Percentiles rank a stretch among this genome's conserved stretches.
Conservation (phyloP, 1,140 invertebrate genomes). For the Drosophila pseudoobscura region DNA sequence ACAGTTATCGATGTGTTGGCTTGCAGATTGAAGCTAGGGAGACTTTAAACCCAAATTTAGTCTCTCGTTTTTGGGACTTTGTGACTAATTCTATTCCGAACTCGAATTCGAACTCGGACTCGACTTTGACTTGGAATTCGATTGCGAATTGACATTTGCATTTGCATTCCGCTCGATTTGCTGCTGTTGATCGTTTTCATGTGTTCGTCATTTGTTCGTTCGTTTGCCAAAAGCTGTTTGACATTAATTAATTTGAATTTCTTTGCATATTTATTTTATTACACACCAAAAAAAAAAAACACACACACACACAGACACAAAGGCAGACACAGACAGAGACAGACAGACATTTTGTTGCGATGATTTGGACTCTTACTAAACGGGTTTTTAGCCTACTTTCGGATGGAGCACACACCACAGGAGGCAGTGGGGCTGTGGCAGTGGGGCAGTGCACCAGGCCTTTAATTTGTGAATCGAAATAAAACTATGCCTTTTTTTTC, state of each 20-base stretch:
- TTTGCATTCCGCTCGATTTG: slow-evolving; percentile 32
- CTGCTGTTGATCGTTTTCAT: slow-evolving; percentile 35
- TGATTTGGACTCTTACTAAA: slow-evolving; percentile 4
- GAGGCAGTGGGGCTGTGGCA: too few species aligned
- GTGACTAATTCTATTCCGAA: slow-evolving; percentile 22
- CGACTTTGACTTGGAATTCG: background rate
- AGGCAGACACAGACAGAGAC: too few species aligned
- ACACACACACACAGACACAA: background rate
- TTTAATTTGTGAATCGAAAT: slow-evolving; percentile 24
- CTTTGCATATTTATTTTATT: slow-evolving; percentile 77
- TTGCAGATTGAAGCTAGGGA: too few species aligned
- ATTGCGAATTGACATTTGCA: slow-evolving; percentile 13
- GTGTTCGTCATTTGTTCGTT: slow-evolving; percentile 36
- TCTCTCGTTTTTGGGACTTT: too few species aligned
- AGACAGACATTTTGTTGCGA: slow-evolving; percentile 24
- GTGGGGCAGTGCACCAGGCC: slow-evolving; percentile 27
- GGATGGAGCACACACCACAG: background rate
- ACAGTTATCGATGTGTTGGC: too few species aligned
- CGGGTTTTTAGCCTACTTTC: slow-evolving; percentile 41
- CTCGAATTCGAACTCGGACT: slow-evolving; percentile 17
- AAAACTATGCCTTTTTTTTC: slow-evolving; percentile 1
- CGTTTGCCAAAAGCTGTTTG: slow-evolving; percentile 54
- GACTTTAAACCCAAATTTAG: too few species aligned
- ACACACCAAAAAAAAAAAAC: slow-evolving; percentile 23
- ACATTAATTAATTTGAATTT: slow-evolving; percentile 75